phyloP scores from a whole-genome alignment of 2,113 vertebrate species.

The Eolophus roseicapilla region DNA sequence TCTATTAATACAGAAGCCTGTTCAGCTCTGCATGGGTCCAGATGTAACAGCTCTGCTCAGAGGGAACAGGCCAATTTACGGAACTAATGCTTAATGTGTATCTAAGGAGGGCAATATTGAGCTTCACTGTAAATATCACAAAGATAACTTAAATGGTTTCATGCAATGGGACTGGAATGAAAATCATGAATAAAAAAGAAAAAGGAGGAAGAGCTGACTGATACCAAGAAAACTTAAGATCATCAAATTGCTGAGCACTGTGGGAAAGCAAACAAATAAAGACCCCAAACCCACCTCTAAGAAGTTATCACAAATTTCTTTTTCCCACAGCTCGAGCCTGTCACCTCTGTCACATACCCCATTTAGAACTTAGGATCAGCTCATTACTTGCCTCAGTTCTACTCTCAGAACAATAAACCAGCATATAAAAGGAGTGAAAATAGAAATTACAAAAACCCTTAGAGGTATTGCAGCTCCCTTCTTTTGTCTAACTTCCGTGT shows the following conservation, averaged over 20 bases:
- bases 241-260: background rate
- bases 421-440: background rate
- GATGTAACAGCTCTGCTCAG: background rate
- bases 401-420: background rate
- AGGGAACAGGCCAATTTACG: slow-evolving; percentile 1
- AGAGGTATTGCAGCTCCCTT: background rate
- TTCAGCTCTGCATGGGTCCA: background rate
- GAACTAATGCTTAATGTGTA: background rate
- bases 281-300: background rate
- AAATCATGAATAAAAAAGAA: background rate
- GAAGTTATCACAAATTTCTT: background rate
- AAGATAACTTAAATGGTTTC: slow-evolving; percentile 14
- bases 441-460: background rate
- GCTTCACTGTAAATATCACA: slow-evolving; percentile 21
- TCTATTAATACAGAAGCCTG: background rate
- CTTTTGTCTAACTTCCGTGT: background rate
- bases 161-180: background rate
- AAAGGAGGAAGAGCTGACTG: background rate
- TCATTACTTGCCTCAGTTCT: background rate
- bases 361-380: background rate
- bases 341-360: background rate
- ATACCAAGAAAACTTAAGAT: background rate
- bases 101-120: background rate
- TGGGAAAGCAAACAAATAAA: background rate
- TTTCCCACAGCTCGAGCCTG: background rate